phyloP scores from a whole-genome alignment of 2,113 vertebrate species.

The Triplophysa siluroides region DNA sequence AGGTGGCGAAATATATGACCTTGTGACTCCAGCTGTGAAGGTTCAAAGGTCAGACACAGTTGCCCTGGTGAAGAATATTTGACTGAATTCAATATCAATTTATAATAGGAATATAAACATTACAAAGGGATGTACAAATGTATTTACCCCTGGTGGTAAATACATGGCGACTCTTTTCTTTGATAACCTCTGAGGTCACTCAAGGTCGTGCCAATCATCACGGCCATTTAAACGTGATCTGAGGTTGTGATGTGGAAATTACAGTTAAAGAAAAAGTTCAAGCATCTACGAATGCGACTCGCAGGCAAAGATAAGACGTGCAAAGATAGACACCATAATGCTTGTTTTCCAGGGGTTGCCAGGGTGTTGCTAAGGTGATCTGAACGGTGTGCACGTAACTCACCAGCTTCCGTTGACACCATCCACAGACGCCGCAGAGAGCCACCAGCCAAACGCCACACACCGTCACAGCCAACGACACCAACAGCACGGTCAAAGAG shows the following conservation, averaged over 20 bases:
- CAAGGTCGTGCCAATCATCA: conserved; percentile 22
- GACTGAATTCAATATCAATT: neutral
- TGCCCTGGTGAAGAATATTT: neutral
- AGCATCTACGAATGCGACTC: neutral
- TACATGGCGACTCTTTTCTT: neutral
- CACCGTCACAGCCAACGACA: conserved; percentile 95
- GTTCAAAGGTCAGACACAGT: neutral
- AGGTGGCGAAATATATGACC: neutral
- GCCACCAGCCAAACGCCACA: conserved; percentile 95
- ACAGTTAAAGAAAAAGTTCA: conserved; percentile 1
- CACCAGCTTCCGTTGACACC: conserved; percentile 99
- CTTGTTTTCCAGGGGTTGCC: neutral
- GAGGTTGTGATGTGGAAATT: neutral
- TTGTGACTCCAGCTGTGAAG: neutral
- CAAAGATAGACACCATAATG: too few relatives aligned
- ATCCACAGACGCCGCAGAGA: conserved; percentile 96
- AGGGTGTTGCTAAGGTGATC: neutral
- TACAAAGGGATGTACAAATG: neutral
- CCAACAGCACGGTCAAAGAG: conserved; percentile 92
- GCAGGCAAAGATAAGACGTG: neutral
- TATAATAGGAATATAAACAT: neutral
- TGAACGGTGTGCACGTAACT: conserved; percentile 64
- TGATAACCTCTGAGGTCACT: neutral
- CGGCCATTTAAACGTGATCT: neutral
- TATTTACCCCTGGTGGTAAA: neutral